phyloP scores from a whole-genome alignment of 2,888 invertebrate genomes.

The Drosophila borborema region DNA sequence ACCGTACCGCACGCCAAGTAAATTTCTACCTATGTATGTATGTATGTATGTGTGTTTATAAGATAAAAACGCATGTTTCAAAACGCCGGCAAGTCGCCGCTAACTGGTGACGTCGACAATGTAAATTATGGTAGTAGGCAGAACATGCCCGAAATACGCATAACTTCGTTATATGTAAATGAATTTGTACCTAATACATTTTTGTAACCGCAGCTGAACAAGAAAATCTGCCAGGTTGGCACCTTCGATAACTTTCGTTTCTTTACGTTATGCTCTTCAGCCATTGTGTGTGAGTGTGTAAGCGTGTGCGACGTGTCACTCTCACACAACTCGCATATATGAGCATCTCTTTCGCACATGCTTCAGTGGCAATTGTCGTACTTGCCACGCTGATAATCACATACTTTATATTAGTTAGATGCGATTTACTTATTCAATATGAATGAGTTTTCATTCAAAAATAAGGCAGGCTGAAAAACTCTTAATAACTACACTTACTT shows the following conservation, averaged over 20 bases:
- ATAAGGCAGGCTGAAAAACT: neutral
- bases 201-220: conserved; percentile 25
- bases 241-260: conserved; percentile 84
- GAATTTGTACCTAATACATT: conserved; percentile 21
- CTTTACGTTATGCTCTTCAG: conserved; percentile 49
- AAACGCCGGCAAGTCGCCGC: conserved; percentile 45
- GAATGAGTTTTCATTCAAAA: conserved; percentile 4
- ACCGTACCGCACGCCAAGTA: conserved; percentile 13
- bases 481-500: conserved; percentile 75
- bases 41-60: conserved; percentile 36
- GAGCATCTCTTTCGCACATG: conserved; percentile 65
- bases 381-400: conserved; percentile 72
- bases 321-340: conserved; percentile 55
- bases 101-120: conserved; percentile 48
- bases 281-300: conserved; percentile 46
- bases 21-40: conserved; percentile 6
- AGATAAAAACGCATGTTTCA: conserved; percentile 60
- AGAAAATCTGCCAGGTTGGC: conserved; percentile 85
- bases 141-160: conserved; percentile 14
- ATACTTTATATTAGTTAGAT: conserved; percentile 24
- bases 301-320: conserved; percentile 76
- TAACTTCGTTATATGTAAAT: conserved; percentile 25
- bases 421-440: neutral
- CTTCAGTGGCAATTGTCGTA: conserved; percentile 55
- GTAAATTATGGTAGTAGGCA: neutral